Base-by-base conservation (phyloP, 2,797 vertebrate species). In the Hydrocynus forskahlii region DNA sequence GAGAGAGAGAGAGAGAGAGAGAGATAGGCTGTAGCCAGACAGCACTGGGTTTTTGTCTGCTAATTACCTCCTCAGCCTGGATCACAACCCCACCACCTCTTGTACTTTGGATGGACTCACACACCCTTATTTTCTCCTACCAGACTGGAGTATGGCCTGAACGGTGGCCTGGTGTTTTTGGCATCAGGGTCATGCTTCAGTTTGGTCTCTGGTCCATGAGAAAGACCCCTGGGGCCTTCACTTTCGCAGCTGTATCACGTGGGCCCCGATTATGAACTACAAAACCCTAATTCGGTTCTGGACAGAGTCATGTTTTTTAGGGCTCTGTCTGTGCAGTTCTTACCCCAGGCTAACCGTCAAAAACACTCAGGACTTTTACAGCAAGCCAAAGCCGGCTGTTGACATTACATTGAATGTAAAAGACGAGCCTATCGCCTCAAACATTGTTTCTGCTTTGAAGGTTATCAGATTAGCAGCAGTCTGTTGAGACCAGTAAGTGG, bases 41-140 rank as follows among this genome's bases (percentile, higher is more conserved):
- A 74, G 70, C 48, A 29, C 75, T 52, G 79, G 70, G 45, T 64
- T 70, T 83, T 80, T 82, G 75, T 75, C 67, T 52, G 71, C 67
- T 76, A 64, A 77, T 78, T 84, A 78, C 75, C 77, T 80, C 77
- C 73, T 77, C 60, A 76, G 66, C 13, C 68, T 81, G 59, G 67
- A 78, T 84, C 73, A 57, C 5, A 21, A 68, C 40, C 83, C 86
- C 66, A 79, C 59, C 57, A 63, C 82, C 76, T 71, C 74, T 76
- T 86, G 79, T 70, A 80, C 73, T 74, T 72, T 78, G 75, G 72
- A 81, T 55, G 54, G 71, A 79, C 66, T 76, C 29, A 16, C 48
- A 76, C 50, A 67, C 43, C 59, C 83, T 77, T 64, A 35, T 16
- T 10, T 69, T 77, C 23, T 77, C 74, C 79, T 81, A 79, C 72